Base-by-base conservation (phyloP, 2,113 vertebrate genomes). In the Neodon shergylaensis region DNA sequence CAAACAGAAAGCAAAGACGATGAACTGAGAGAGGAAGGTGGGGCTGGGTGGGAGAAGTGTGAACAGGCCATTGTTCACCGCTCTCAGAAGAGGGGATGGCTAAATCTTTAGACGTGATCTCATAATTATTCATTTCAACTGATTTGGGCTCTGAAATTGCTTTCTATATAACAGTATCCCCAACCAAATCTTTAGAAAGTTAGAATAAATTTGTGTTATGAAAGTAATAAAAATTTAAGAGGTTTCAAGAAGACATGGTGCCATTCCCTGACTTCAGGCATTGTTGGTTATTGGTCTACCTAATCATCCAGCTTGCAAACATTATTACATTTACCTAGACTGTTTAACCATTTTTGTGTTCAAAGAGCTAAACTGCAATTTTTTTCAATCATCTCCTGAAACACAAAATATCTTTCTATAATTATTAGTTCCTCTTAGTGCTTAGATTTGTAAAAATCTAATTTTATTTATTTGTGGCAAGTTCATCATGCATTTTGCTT, bases 401-500 rank as follows among this genome's bases (percentile, higher is more conserved):
- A 83, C 54, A 42, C 72, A 88, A 81, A 84, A 49, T 65, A 93
- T 95, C 7, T 68, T 91, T 76, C 8, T 63, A 47, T 88, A 84
- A 33, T 52, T 92, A 84, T 79, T 95, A 28, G 72, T 87, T 54
- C 19, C 22, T 85, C 22, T 91, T 81, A 68, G 8, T 76, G 52
- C 42, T 94, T 88, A 91, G 31, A 88, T 82, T 96, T 93, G 65
- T 94, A 72, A 97, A 97, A 91, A 81, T 87, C 36, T 73, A 93
- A 12, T 84, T 63, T 36, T 84, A 92, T 24, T 88, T 87, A 73
- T 70, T 81, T 73, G 14, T 77, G 74, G 83, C 9, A 92, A 82
- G 58, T 74, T 85, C 33, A 7, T 74, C 1, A n/a, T 95, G 85
- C 47, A 58, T 66, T 95, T 85, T 87, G 12, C 84, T 79, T 84